Percentiles rank a stretch among this genome's conserved stretches.
phyloP scores from a whole-genome alignment of 2,888 invertebrate genomes.

The Halocaridina rubra region DNA sequence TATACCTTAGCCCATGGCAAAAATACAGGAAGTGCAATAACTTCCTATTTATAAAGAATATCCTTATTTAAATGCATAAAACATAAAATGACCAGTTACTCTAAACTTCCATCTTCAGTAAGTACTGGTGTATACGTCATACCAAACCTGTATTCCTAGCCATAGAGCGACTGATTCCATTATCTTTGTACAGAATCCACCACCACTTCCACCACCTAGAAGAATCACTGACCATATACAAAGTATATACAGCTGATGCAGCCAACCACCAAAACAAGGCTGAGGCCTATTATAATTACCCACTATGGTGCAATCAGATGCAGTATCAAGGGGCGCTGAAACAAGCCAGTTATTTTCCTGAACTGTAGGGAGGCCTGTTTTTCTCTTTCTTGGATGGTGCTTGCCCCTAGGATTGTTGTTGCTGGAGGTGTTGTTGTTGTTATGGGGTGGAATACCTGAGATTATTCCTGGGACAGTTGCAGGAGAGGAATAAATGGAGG shows the following conservation, averaged over 20 bases:
- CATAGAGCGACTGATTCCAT: too few relatives aligned
- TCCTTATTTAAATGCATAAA: too few relatives aligned
- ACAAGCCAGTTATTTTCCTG: slow-evolving; percentile 49
- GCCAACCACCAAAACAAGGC: slow-evolving; percentile 48
- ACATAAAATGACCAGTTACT: too few relatives aligned
- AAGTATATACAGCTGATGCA: too few relatives aligned
- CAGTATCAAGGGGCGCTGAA: slow-evolving; percentile 29
- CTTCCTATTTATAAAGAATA: too few relatives aligned
- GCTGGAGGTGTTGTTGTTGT: slow-evolving; percentile 49
- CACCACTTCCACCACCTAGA: slow-evolving; percentile 27
- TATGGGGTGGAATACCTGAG: slow-evolving; percentile 53
- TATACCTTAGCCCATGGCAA: too few relatives aligned
- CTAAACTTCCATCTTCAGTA: too few relatives aligned
- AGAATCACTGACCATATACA: slow-evolving; percentile 7
- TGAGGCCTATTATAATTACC: slow-evolving; percentile 50
- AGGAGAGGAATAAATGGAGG: slow-evolving; percentile 14
- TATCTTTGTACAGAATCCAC: too few relatives aligned
- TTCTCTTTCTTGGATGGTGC: slow-evolving; percentile 41
- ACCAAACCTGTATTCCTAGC: too few relatives aligned
- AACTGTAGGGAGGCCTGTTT: slow-evolving; percentile 58
- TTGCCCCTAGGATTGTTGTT: slow-evolving; percentile 52
- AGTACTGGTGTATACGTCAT: too few relatives aligned
- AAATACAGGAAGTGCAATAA: too few relatives aligned
- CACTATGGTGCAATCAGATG: slow-evolving; percentile 52
- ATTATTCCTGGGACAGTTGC: slow-evolving; percentile 45